These are phyloP conservation scores for Picus viridis DNA, from an alignment of 2,797 vertebrate species.

Conservation along the genomic window DNA sequence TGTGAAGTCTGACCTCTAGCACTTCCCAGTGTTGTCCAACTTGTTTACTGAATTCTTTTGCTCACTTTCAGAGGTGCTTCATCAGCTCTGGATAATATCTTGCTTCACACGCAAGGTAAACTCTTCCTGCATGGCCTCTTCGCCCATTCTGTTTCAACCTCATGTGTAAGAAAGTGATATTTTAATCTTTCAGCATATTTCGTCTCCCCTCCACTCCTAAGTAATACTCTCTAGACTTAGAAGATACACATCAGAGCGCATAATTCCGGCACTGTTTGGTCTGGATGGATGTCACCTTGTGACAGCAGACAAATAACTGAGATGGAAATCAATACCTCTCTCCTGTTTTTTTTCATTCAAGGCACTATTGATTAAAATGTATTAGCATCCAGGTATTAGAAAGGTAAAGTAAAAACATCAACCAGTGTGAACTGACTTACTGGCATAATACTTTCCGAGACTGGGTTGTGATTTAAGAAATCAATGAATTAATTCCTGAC, in stretches of 20 bases:
- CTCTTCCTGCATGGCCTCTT: not conserved
- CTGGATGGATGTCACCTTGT: rapidly evolving
- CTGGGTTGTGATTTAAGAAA: not conserved
- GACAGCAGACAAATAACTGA: not conserved
- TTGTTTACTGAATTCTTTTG: not conserved
- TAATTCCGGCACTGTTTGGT: not conserved
- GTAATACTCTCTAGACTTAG: not conserved
- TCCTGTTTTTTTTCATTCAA: not conserved
- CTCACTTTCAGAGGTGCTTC: not conserved
- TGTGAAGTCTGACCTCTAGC: not conserved
- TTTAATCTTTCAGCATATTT: not conserved
- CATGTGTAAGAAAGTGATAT: not conserved
- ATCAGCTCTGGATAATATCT: not conserved
- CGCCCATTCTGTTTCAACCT: not conserved
- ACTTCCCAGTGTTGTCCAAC: not conserved
- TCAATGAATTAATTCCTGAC: not conserved
- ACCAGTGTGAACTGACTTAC: not conserved
- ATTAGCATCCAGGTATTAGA: not conserved
- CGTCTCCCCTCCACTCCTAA: not conserved
- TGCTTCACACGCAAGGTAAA: not conserved
- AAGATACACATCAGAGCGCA: not conserved
- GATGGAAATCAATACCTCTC: not conserved
- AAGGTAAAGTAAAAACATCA: not conserved
- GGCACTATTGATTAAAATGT: not conserved
- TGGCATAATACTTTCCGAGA: not conserved